Percentiles rank a stretch among this genome's conserved stretches.
Conservation (phyloP, 2,113 vertebrate species). For the Amazona guildingii region DNA sequence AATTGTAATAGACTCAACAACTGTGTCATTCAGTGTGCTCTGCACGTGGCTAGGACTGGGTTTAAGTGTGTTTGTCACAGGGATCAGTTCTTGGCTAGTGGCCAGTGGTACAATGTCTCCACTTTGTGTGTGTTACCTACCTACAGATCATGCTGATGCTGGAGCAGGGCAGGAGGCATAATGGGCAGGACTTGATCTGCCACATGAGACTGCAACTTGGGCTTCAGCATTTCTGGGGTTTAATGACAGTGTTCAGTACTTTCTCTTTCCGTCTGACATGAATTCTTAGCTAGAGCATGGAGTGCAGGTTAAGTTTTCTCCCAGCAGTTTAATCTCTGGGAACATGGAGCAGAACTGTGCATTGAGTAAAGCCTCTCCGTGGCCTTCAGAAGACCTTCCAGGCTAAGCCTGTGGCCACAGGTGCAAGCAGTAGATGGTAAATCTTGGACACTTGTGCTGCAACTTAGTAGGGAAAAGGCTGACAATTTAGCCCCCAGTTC, state of each 20-base stretch:
- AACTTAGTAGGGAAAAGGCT: not conserved
- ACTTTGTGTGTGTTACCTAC: not conserved
- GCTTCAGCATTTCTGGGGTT: not conserved
- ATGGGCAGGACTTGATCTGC: not conserved
- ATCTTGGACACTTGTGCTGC: not conserved
- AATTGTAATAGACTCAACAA: not conserved
- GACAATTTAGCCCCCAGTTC: not conserved
- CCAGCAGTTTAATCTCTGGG: not conserved
- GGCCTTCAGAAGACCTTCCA: not conserved
- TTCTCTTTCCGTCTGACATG: not conserved
- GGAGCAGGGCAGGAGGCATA: rapidly evolving
- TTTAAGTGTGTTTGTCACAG: not conserved
- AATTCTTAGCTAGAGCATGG: not conserved
- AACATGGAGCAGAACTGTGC: not conserved
- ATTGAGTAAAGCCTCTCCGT: not conserved
- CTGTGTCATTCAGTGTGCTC: not conserved
- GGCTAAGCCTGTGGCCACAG: not conserved
- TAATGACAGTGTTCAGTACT: not conserved
- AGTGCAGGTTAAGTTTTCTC: not conserved
- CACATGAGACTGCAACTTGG: not conserved
- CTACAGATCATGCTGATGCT: not conserved
- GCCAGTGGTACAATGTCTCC: rapidly evolving
- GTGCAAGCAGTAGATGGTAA: too few relatives aligned
- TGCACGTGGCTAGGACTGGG: not conserved
- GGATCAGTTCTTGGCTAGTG: not conserved